Percentiles rank a stretch among this genome's conserved stretches.
Conservation (phyloP, 2,113 vertebrate genomes). For the Atlantisia rogersi region DNA sequence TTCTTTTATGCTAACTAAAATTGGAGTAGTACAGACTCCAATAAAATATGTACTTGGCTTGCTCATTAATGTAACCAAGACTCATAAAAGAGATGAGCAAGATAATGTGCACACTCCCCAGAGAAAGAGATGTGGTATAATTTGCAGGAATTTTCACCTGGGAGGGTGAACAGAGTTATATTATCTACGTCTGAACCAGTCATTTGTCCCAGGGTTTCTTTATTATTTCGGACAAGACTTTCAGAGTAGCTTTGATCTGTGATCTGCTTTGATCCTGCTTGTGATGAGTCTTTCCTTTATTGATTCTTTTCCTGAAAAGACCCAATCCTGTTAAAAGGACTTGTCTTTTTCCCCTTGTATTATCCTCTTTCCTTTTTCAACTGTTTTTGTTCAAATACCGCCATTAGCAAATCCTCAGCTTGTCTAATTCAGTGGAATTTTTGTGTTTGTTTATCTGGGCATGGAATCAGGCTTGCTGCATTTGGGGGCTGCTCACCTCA, state of each 20-base stretch:
- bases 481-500: not conserved
- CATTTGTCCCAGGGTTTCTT: not conserved
- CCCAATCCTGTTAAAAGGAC: not conserved
- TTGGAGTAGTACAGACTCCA: not conserved
- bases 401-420: not conserved
- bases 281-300: not conserved
- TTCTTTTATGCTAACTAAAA: not conserved
- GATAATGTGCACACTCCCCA: not conserved
- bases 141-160: not conserved
- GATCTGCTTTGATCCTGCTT: not conserved
- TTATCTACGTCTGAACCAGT: not conserved
- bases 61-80: not conserved
- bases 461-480: not conserved
- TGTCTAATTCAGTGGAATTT: not conserved
- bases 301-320: not conserved
- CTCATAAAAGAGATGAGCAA: not conserved
- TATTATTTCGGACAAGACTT: not conserved
- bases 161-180: not conserved
- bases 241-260: not conserved
- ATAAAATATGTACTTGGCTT: not conserved
- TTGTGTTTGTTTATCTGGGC: not conserved
- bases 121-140: not conserved
- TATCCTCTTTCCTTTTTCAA: not conserved
- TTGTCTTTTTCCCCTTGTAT: not conserved
- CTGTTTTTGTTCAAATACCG: not conserved